Evolutionary conservation across 2,888 invertebrate genomes (phyloP).

Genomic region (Idaea dimidiata): DNA sequence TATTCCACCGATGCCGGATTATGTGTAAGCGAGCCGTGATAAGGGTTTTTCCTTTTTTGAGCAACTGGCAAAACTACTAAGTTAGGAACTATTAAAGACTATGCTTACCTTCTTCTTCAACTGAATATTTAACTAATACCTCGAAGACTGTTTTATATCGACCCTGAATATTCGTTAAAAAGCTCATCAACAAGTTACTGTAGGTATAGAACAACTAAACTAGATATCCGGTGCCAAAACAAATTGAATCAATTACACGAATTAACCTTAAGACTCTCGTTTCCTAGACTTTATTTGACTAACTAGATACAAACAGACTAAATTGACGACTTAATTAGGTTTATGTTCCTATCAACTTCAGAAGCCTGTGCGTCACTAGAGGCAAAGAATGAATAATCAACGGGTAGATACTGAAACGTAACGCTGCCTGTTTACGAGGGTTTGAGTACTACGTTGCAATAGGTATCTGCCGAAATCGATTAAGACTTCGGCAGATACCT

Average conservation of each 20-base stretch:
- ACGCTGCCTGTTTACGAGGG: no score
- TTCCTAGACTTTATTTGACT: slow-evolving; percentile 10
- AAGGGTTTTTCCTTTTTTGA: no score
- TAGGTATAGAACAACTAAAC: slow-evolving; percentile 29
- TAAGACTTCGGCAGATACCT: no score
- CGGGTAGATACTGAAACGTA: no score
- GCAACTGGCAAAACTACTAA: no score
- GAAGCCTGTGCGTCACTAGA: background rate
- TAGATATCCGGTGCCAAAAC: slow-evolving; percentile 31
- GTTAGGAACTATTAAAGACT: background rate
- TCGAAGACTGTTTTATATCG: slow-evolving; percentile 18
- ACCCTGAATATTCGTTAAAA: slow-evolving; percentile 30
- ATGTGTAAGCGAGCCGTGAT: no score
- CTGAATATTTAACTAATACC: slow-evolving; percentile 13
- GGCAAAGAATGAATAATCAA: no score
- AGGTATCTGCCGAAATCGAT: no score
- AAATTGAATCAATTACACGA: slow-evolving; percentile 29
- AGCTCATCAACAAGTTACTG: slow-evolving; percentile 27
- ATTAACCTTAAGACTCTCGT: slow-evolving; percentile 26
- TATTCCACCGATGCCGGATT: no score
- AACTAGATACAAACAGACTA: background rate
- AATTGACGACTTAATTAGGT: background rate
- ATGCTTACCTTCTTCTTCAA: background rate
- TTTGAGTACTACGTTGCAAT: no score
- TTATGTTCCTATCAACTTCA: background rate